Evolutionary conservation across 2,113 vertebrate genomes (phyloP), one percentile per base, ranked within the genome.

Genomic region (Amazona vittata): DNA sequence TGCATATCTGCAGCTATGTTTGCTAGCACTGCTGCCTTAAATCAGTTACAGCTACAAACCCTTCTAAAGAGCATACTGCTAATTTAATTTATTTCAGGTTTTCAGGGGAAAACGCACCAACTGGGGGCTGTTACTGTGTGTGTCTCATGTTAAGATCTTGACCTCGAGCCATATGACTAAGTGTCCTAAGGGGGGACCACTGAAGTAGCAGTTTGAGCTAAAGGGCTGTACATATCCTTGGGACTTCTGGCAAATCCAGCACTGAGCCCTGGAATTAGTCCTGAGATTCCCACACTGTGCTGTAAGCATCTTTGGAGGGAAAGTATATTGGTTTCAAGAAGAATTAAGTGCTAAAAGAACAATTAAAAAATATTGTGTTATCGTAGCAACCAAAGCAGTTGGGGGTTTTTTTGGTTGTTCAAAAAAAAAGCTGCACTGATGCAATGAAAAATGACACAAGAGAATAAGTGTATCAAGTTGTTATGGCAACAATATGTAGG

Each of bases 401-500:
- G n/a, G 22, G 21, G 1, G 0, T 22, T 60, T 83, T 79, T 37
- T 33, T 11, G 4, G 13, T 44, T 73, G 24, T 76, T 90, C 4
- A 31, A 84, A 90, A 78, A 78, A 83, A 81, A 63, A 83, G 25
- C 75, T 2, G 9, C 33, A 85, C 74, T 92, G 92, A 97, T 95
- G 96, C 92, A 96, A 97, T 97, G 97, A 97, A 97, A 98, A 98
- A 96, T 97, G 95, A 97, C 96, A 97, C 57, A 67, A 85, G 93
- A 95, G 96, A 97, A 97, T 93, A 96, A 97, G 96, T 96, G 96
- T 95, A 97, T 98, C 91, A 80, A 97, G 98, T 98, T 97, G 98
- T 98, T 98, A 98, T 98, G 97, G 98, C 94, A 98, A 98, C 97
- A 73, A 94, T 94, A 97, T n/a, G 96, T 98, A 97, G 98, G 98